A percentile compares a stretch with the other conserved stretches of the same genome.
These are phyloP conservation scores for Apomyelois bistriatella DNA, from an alignment of 2,888 invertebrate species.

Conservation along the genomic window DNA sequence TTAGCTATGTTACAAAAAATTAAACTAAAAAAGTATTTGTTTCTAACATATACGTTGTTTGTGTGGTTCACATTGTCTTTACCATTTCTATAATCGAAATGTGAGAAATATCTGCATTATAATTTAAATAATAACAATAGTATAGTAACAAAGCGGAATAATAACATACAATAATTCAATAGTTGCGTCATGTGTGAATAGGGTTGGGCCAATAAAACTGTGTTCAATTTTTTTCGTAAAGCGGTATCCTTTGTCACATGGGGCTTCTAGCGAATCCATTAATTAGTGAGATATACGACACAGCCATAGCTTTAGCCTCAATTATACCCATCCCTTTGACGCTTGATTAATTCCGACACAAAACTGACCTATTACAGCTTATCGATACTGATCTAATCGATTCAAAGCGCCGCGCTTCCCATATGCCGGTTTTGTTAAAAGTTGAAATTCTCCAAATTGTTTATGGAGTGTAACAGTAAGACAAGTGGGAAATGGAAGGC, in stretches of 20 bases:
- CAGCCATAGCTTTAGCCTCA: constrained; percentile 63
- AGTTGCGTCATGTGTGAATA: constrained; percentile 1
- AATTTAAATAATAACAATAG: no score
- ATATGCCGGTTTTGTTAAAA: constrained; percentile 61
- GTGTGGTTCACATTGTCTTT: no score
- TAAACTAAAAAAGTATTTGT: no score
- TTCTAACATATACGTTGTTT: no score
- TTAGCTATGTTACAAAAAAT: no score
- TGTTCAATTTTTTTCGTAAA: constrained; percentile 35
- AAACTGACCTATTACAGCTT: constrained; percentile 74
- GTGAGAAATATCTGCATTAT: no score
- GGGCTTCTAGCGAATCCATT: constrained; percentile 73
- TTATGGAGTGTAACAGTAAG: constrained; percentile 58
- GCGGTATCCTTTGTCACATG: constrained; percentile 70
- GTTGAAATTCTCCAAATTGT: constrained; percentile 64
- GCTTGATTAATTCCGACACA: constrained; percentile 77
- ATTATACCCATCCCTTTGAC: constrained; percentile 71
- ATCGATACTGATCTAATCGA: constrained; percentile 72
- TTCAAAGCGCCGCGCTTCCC: constrained; percentile 71
- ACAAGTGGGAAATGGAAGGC: constrained; percentile 65
- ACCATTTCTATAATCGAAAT: no score
- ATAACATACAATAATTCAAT: no score
- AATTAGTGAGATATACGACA: constrained; percentile 76
- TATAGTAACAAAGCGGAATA: no score
- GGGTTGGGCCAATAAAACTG: constrained; percentile 17